A percentile compares a stretch with the other conserved stretches of the same genome.
phyloP scores from a whole-genome alignment of 2,888 invertebrate genomes.

The Sthenelais limicola region DNA sequence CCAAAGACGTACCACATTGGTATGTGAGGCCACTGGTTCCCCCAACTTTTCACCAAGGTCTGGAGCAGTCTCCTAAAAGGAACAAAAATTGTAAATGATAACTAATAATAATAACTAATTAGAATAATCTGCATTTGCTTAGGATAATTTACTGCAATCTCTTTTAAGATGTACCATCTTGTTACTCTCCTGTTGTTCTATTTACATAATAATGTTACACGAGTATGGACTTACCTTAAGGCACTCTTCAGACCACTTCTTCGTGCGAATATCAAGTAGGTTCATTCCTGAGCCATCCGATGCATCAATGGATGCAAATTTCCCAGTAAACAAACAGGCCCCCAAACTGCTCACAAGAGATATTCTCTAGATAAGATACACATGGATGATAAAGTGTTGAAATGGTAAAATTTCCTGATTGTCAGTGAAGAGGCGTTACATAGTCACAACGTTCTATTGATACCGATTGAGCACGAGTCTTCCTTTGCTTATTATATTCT shows the following conservation, averaged over 20 bases:
- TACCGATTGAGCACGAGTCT: too few relatives aligned
- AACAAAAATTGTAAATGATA: too few relatives aligned
- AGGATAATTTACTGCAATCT: neutral
- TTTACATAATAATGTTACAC: too few relatives aligned
- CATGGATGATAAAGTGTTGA: too few relatives aligned
- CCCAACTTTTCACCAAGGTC: constrained; percentile 84
- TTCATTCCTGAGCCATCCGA: constrained; percentile 98
- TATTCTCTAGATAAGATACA: constrained; percentile 81
- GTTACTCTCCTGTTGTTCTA: too few relatives aligned
- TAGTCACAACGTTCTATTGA: too few relatives aligned
- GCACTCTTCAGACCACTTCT: constrained; percentile 84
- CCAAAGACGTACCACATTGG: constrained; percentile 62
- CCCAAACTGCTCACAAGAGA: constrained; percentile 95
- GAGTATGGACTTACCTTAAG: constrained; percentile 80
- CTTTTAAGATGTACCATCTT: too few relatives aligned
- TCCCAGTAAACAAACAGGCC: constrained; percentile 88
- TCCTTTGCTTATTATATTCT: too few relatives aligned
- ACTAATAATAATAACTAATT: too few relatives aligned
- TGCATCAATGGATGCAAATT: constrained; percentile 90
- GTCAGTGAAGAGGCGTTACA: too few relatives aligned
- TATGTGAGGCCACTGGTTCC: constrained; percentile 80
- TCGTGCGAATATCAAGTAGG: constrained; percentile 85
- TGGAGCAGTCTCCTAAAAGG: constrained; percentile 81
- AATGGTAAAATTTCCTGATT: too few relatives aligned
- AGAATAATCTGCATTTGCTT: neutral